Percentiles rank a stretch among this genome's conserved stretches.
phyloP scores from a whole-genome alignment of 2,113 vertebrate species.

The Neolamprologus ventralis region DNA sequence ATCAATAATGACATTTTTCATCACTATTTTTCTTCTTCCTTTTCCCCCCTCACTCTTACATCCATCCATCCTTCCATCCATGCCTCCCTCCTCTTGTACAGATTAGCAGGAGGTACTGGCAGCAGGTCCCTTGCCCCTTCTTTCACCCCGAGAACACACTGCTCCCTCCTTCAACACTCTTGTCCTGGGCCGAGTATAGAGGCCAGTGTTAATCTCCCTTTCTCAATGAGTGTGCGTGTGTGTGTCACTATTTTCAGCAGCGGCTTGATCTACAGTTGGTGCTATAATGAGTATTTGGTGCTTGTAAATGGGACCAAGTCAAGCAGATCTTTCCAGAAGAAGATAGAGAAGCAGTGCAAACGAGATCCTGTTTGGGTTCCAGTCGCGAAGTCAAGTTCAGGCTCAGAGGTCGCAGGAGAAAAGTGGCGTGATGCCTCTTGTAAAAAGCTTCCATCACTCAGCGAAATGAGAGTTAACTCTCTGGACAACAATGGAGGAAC shows the following conservation, averaged over 20 bases:
- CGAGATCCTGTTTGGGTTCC: neutral
- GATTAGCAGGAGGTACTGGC: slow-evolving; percentile 66
- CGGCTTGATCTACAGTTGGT: neutral
- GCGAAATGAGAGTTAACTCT: neutral
- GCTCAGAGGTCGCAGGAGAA: neutral
- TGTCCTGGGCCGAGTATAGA: slow-evolving; percentile 37
- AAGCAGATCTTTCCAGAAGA: neutral
- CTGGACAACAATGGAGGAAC: neutral
- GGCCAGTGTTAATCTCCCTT: slow-evolving; percentile 26
- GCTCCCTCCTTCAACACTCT: slow-evolving; percentile 48
- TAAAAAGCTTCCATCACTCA: neutral
- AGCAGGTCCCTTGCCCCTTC: slow-evolving; percentile 58
- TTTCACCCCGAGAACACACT: slow-evolving; percentile 71
- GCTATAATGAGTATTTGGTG: neutral
- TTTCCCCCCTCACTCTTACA: neutral
- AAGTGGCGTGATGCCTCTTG: neutral
- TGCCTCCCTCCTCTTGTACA: slow-evolving; percentile 12
- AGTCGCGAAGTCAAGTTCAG: neutral
- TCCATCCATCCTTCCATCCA: neutral
- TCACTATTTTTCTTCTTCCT: neutral
- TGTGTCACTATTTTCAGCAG: neutral
- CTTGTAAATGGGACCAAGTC: neutral
- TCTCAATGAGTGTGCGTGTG: slow-evolving; percentile 11
- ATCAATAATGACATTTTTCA: neutral
- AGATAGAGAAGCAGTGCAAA: neutral